A percentile compares a stretch with the other conserved stretches of the same genome.
These are phyloP conservation scores for Ernsta delagoae DNA, from an alignment of 2,888 invertebrate genomes.

Conservation along the genomic window DNA sequence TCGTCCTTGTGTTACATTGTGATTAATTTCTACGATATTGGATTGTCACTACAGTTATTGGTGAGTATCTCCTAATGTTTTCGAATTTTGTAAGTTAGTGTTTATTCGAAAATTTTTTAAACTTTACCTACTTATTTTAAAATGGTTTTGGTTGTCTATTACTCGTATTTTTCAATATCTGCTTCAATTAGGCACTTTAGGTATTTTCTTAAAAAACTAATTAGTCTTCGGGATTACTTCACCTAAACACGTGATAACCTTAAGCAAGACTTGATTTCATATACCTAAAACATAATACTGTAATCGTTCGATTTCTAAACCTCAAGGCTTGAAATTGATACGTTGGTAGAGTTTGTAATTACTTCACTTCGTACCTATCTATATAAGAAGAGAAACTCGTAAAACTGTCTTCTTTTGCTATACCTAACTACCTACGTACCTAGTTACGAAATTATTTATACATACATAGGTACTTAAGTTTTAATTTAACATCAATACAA, in stretches of 20 bases:
- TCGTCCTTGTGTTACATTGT: slow-evolving; percentile 71
- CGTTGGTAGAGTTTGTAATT: background rate
- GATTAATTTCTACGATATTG: slow-evolving; percentile 70
- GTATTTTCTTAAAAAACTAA: background rate
- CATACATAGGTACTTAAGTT: no score
- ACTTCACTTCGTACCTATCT: background rate
- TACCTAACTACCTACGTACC: background rate
- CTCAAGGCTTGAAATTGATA: slow-evolving; percentile 19
- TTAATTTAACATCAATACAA: no score
- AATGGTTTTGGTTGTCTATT: no score
- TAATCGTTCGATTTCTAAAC: slow-evolving; percentile 18
- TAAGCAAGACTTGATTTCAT: slow-evolving; percentile 1
- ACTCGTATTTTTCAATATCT: no score
- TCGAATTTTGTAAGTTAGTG: background rate
- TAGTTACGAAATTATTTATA: background rate
- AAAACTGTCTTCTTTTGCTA: background rate
- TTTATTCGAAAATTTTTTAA: no score
- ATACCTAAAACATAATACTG: background rate
- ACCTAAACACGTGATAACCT: slow-evolving; percentile 2
- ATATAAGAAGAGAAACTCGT: slow-evolving; percentile 11
- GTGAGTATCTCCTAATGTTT: slow-evolving; percentile 55
- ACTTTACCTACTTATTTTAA: no score
- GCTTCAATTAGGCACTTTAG: no score
- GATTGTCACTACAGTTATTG: slow-evolving; percentile 72
- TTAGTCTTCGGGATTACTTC: background rate